A percentile compares a stretch with the other conserved stretches of the same genome.
Evolutionary conservation across 2,113 vertebrate species (phyloP).

Genomic region (Hippocampus barbouri): DNA sequence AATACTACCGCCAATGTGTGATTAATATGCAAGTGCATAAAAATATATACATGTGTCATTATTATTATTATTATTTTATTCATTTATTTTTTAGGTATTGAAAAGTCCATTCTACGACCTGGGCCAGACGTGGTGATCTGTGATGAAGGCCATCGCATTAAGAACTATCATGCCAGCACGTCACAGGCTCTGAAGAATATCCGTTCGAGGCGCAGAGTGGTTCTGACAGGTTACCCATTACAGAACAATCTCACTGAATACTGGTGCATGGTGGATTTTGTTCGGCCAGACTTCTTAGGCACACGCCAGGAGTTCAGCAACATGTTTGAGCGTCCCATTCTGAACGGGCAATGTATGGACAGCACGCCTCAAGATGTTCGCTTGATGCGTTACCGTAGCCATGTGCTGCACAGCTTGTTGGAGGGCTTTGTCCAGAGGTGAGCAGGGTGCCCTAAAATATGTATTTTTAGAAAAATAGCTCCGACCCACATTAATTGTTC

Average conservation of each 20-base stretch:
- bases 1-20: background rate
- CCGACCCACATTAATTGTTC: background rate
- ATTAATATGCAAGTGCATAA: background rate
- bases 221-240: constrained; percentile 92
- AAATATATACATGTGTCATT: background rate
- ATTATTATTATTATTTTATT: background rate
- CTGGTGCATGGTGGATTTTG: constrained; percentile 99
- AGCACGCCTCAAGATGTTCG: constrained; percentile 95
- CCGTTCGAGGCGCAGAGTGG: constrained; percentile 89
- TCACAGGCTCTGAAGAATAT: constrained; percentile 98
- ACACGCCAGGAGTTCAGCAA: constrained; percentile 98
- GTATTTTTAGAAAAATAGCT: background rate
- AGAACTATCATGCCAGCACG: constrained; percentile 97
- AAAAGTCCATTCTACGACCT: constrained; percentile 87
- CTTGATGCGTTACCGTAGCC: constrained; percentile 96
- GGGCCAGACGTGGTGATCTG: constrained; percentile 98
- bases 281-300: constrained; percentile 93
- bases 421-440: constrained; percentile 98
- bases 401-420: constrained; percentile 94
- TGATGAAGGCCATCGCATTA: constrained; percentile 97
- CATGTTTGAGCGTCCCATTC: constrained; percentile 98
- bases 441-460: background rate
- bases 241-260: constrained; percentile 99
- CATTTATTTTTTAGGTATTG: constrained; percentile 77
- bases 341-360: constrained; percentile 96